Conservation (phyloP, 1,140 invertebrate species). For the Thaumatotibia leucotreta region DNA sequence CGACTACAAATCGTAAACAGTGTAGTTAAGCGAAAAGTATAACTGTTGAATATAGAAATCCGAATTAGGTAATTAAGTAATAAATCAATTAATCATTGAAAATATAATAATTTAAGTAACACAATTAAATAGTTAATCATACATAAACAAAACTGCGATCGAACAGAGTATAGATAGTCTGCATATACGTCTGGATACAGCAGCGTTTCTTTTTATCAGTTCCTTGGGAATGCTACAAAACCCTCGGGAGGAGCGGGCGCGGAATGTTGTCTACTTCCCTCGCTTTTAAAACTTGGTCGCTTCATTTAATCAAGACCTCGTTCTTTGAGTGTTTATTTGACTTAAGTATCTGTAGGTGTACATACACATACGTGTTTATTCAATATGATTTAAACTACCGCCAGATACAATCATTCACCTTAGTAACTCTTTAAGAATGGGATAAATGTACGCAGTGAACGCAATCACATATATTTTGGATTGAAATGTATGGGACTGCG, state of each 20-base stretch:
- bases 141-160: not conserved
- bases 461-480: too few relatives aligned
- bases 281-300: constrained; percentile 34
- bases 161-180: not conserved
- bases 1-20: too few relatives aligned
- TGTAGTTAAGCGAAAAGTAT: too few relatives aligned
- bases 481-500: too few relatives aligned
- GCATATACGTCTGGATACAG: constrained; percentile 35
- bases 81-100: too few relatives aligned
- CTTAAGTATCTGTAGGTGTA: constrained; percentile 35
- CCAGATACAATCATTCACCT: too few relatives aligned
- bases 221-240: constrained; percentile 31
- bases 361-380: constrained; percentile 27
- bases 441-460: too few relatives aligned
- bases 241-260: constrained; percentile 22
- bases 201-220: constrained; percentile 36
- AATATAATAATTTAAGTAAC: too few relatives aligned
- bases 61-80: too few relatives aligned
- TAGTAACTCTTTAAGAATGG: too few relatives aligned
- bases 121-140: not conserved
- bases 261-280: constrained; percentile 29
- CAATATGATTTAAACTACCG: constrained; percentile 25
- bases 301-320: constrained; percentile 42
- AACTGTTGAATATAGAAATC: too few relatives aligned
- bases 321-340: constrained; percentile 42